Base-by-base conservation (phyloP, 2,888 invertebrate genomes). In the Ormyrus labotus region DNA sequence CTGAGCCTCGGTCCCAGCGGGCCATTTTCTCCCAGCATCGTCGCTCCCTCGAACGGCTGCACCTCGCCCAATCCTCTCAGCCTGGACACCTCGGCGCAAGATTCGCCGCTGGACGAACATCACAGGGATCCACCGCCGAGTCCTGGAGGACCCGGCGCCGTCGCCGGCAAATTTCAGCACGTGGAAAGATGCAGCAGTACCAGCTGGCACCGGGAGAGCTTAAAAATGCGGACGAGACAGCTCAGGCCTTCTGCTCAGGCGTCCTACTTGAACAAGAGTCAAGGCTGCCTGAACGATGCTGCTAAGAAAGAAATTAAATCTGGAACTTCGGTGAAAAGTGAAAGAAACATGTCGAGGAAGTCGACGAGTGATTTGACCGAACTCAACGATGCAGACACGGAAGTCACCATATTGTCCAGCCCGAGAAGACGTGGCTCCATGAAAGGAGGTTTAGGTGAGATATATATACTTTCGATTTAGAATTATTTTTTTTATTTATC, bases 311-410 rank as follows among this genome's bases (percentile, higher is more conserved):
- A 63, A 70, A 64, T 77, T 67, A 72, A 63, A 71, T 75, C 65
- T 60, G 61, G 67, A 6, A 55, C 82, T 4, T 63, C 13, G 50
- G 45, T 0, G 63, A 80, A 70, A 1, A 72, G 65, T n/a, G 87
- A 85, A 4, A 85, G 78, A 67, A 86, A 83, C 48, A 85, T 87
- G 71, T 81, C 87, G 84, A 92, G 95, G 71, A 95, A 95, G 86
- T 96, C 96, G 0, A 96, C 96, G 2, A 96, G 96, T 34, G 96
- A 96, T 91, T 91, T 96, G 84, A 94, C 94, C 8, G 94, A 95
- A 83, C 89, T 92, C 83, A 91, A 91, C 45, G 92, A 94, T 83
- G 93, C 93, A 1, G 93, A 93, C 13, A 93, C 93, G 5, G 93
- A 93, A 19, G 92, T 93, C 76, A 94, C 94, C 0, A 91, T 93